Evolutionary conservation across 2,888 invertebrate genomes (phyloP), one percentile per base, ranked within the genome.

Genomic region (Atethmia centrago): DNA sequence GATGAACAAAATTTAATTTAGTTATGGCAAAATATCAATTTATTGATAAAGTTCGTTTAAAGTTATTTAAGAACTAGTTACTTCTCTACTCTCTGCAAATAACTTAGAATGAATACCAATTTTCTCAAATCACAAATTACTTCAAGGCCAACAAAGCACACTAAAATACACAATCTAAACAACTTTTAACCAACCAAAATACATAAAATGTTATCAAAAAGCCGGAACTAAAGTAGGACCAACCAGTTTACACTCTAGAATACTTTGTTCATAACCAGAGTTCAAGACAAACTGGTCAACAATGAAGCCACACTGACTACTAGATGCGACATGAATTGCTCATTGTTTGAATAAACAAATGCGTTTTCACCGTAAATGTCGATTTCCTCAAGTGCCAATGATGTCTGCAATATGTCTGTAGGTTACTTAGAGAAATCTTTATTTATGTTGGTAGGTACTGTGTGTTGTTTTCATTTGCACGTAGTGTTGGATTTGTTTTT

Each of bases 321-420:
- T 53, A 47, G 45, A n/a, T 59, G 45, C 36, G 70, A 78, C 75
- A 73, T 80, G 77, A 85, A 88, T 87, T 71, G 84, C 74, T 78
- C 69, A 86, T 85, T 85, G 85, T 87, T 76, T 72, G 74, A 59
- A 77, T 80, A 82, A 74, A 74, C 63, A 79, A 79, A 81, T 79
- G 71, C 28, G 66, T 66, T 84, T 85, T 83, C 86, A 68, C 80
- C 62, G 40, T 21, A 19, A 64, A 66, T 56, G 62, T 77, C 61
- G 51, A 74, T 77, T 83, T 83, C 85, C 70, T 83, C 49, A 75
- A 69, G 61, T 68, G 49, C 53, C 77, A 84, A 72, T 82, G 56
- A 64, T 70, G 76, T 67, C 68, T 74, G 62, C 72, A 51, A 67
- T 63, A 49, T 75, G 53, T 67, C 67, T 74, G 59, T 84, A 36